Base-by-base conservation (phyloP, 2,888 invertebrate genomes). In the Plagodis dolabraria region DNA sequence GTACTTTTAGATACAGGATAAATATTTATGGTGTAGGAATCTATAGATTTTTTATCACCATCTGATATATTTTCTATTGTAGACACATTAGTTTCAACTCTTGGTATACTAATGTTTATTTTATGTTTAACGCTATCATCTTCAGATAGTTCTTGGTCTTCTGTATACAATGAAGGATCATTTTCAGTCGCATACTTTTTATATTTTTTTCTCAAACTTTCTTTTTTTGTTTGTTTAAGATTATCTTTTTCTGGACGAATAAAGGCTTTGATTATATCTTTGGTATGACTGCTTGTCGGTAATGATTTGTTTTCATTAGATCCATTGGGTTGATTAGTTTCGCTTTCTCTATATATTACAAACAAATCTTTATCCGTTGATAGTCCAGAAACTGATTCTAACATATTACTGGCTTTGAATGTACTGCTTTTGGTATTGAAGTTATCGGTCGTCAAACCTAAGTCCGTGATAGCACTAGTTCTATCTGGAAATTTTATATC, bases 321-420 rank as follows among this genome's bases (percentile, higher is more conserved):
- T 10, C 57, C 64, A 53, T 71, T 38, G 11, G 35, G 68, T 10
- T 71, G 68, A 12, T 70, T 79, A 46, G 66, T 76, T 57, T 80
- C 78, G 70, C 79, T 84, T 45, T 88, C 87, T 69, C 76, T 82
- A 59, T 85, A 86, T 65, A 89, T 86, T 12, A 86, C 63, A 70
- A 88, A 84, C 51, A 89, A 65, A 68, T 86, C 85, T 67, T 83
- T 82, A 44, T 86, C 79, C 49, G 71, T 69, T 22, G 74, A 77
- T 60, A 72, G 71, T 43, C 45, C 65, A 11, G 75, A 72, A n/a
- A 65, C 57, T 33, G 76, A 74, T 42, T 58, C 68, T 38, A 69
- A 68, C 0, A 66, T 49, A 43, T 66, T 64, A 47, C 43, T 68
- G 22, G 69, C 51, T 35, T 66, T 60, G 22, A 66, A 50, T 8